A percentile compares a stretch with the other conserved stretches of the same genome.
Evolutionary conservation across 2,797 vertebrate species (phyloP).

Genomic region (Columba guinea): DNA sequence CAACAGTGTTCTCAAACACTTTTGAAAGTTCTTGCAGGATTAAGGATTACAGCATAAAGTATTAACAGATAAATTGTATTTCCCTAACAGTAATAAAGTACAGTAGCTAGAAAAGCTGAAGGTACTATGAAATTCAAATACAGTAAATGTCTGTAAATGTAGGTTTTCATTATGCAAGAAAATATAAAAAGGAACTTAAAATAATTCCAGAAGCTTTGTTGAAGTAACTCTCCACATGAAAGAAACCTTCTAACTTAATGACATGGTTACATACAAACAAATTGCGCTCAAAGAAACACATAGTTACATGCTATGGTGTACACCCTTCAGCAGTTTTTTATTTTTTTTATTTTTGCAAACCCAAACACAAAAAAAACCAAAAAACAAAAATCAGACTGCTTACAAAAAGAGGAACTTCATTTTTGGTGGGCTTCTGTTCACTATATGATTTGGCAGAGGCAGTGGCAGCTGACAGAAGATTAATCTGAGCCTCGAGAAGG

Average conservation of each 20-base stretch:
- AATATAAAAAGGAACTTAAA: constrained; percentile 45
- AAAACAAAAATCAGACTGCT: constrained; percentile 70
- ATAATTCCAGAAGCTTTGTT: constrained; percentile 53
- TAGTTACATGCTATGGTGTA: constrained; percentile 46
- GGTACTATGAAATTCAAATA: background rate
- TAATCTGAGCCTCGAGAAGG: constrained; percentile 66
- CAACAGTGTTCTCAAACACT: background rate
- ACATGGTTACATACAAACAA: constrained; percentile 58
- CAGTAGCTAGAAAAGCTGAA: background rate
- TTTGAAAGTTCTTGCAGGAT: background rate
- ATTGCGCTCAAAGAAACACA: constrained; percentile 36
- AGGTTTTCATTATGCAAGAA: constrained; percentile 43
- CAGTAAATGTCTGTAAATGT: background rate
- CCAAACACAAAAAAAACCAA: constrained; percentile 51
- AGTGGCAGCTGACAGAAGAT: constrained; percentile 67
- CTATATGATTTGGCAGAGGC: constrained; percentile 72
- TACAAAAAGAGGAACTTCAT: constrained; percentile 83
- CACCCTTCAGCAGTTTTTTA: constrained; percentile 38
- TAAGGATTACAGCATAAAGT: background rate
- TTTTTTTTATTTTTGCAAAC: constrained; percentile 48
- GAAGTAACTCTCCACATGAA: constrained; percentile 58
- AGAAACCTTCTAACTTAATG: constrained; percentile 62
- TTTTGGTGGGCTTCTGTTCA: constrained; percentile 74
- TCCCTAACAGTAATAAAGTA: background rate
- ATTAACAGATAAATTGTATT: background rate